These are phyloP conservation scores for Calephelis virginiensis DNA, from an alignment of 1,140 invertebrate species.

Conservation along the genomic window DNA sequence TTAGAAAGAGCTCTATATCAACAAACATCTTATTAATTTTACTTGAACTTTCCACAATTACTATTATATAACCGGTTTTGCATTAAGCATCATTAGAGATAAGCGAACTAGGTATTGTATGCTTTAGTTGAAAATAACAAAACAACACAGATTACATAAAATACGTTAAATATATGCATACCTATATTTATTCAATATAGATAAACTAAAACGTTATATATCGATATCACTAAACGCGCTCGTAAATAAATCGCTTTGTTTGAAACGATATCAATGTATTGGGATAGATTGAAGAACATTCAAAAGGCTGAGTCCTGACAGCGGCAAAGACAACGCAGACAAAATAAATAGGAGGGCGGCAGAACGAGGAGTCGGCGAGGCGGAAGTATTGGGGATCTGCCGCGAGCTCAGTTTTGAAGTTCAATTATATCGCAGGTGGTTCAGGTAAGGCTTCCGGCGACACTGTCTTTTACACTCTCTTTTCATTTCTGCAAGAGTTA, in stretches of 20 bases:
- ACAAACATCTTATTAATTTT: too few species aligned
- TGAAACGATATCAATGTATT: slow-evolving; percentile 66
- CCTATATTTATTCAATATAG: too few species aligned
- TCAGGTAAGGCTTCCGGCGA: slow-evolving; percentile 34
- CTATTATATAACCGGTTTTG: too few species aligned
- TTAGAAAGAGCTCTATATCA: too few species aligned
- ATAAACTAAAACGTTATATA: not conserved
- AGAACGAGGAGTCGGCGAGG: slow-evolving; percentile 49
- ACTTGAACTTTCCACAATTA: too few species aligned
- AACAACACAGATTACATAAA: too few species aligned
- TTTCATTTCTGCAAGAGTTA: not conserved
- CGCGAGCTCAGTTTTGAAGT: slow-evolving; percentile 70
- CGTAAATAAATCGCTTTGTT: slow-evolving; percentile 48
- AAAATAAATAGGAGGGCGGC: slow-evolving; percentile 73
- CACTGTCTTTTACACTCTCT: slow-evolving; percentile 19
- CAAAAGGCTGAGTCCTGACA: slow-evolving; percentile 65
- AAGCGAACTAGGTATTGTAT: too few species aligned
- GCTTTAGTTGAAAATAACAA: too few species aligned
- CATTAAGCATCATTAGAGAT: too few species aligned
- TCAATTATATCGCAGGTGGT: slow-evolving; percentile 72
- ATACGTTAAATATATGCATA: too few species aligned
- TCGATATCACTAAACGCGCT: slow-evolving; percentile 27
- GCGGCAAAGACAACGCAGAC: slow-evolving; percentile 70
- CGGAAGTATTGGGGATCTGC: slow-evolving; percentile 74
- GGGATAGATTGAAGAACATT: slow-evolving; percentile 64